Conservation (phyloP, 2,797 vertebrate species). For the Peromyscus aztecus region DNA sequence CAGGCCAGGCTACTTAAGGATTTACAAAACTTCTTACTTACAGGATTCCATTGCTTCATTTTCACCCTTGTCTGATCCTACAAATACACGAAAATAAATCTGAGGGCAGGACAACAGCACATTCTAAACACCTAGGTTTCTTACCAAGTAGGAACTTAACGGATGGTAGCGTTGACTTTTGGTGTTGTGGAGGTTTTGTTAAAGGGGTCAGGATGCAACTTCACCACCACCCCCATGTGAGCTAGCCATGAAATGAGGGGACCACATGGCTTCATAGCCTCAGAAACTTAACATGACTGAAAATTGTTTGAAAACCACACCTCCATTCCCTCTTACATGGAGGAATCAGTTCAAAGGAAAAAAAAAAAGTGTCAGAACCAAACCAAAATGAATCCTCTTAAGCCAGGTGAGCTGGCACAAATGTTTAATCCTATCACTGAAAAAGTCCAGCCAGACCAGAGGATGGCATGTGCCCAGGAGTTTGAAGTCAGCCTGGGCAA, state of each 20-base stretch:
- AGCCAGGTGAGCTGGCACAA: not conserved
- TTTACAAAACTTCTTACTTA: slow-evolving; percentile 89
- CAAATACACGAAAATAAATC: slow-evolving; percentile 77
- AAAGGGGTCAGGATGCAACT: not conserved
- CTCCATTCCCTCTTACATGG: not conserved
- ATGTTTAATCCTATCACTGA: not conserved
- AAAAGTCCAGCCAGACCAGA: not conserved
- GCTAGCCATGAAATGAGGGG: not conserved
- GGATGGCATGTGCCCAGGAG: not conserved
- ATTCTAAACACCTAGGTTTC: slow-evolving; percentile 44
- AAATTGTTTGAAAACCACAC: slow-evolving; percentile 8
- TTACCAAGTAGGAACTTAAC: slow-evolving; percentile 6
- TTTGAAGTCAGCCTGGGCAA: not conserved
- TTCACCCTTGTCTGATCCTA: slow-evolving; percentile 97
- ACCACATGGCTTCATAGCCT: not conserved
- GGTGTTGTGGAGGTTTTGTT: not conserved
- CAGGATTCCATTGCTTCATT: slow-evolving; percentile 95
- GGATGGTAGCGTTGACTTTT: not conserved
- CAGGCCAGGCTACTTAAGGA: slow-evolving; percentile 48
- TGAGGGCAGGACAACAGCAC: slow-evolving; percentile 58
- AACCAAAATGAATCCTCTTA: slow-evolving; percentile 6
- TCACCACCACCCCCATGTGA: not conserved
- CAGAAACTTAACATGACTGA: not conserved
- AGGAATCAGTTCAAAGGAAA: not conserved
- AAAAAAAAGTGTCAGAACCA: not conserved